Percentiles rank a stretch among this genome's conserved stretches.
These are phyloP conservation scores for Dromiciops gliroides DNA, from an alignment of 2,113 vertebrate species.

Conservation along the genomic window DNA sequence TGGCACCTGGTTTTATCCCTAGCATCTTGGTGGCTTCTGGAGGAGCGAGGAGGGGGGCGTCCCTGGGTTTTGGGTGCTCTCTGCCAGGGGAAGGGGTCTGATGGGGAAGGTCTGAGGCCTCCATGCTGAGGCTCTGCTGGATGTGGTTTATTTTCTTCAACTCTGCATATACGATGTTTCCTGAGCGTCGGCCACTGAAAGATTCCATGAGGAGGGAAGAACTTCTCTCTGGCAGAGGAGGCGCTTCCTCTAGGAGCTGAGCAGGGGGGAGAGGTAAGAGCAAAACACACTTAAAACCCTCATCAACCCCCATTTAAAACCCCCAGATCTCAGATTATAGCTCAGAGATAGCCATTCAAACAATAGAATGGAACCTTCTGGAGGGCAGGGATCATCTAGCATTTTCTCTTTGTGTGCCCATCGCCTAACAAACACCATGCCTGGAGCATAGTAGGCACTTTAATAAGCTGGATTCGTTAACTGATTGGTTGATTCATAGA, in stretches of 20 bases:
- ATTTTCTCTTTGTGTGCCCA: neutral
- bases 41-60: slow-evolving; percentile 64
- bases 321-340: no score
- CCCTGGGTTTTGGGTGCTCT: neutral
- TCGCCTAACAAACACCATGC: neutral
- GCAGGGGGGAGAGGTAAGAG: neutral
- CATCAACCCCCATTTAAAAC: neutral
- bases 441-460: neutral
- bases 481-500: neutral
- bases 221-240: slow-evolving; percentile 83
- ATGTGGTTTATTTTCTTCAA: slow-evolving; percentile 74
- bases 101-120: neutral
- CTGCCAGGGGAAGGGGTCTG: slow-evolving; percentile 6
- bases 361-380: neutral
- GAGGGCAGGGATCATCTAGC: neutral
- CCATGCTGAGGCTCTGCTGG: neutral
- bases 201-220: slow-evolving; percentile 46
- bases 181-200: slow-evolving; percentile 3
- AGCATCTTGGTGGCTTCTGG: neutral
- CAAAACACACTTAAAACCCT: neutral
- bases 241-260: slow-evolving; percentile 65
- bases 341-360: neutral
- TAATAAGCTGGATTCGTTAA: neutral
- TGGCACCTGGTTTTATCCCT: slow-evolving; percentile 72
- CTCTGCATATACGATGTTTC: slow-evolving; percentile 78